phyloP scores from a whole-genome alignment of 1,140 invertebrate genomes.

The Pogonognathellus flavescens region DNA sequence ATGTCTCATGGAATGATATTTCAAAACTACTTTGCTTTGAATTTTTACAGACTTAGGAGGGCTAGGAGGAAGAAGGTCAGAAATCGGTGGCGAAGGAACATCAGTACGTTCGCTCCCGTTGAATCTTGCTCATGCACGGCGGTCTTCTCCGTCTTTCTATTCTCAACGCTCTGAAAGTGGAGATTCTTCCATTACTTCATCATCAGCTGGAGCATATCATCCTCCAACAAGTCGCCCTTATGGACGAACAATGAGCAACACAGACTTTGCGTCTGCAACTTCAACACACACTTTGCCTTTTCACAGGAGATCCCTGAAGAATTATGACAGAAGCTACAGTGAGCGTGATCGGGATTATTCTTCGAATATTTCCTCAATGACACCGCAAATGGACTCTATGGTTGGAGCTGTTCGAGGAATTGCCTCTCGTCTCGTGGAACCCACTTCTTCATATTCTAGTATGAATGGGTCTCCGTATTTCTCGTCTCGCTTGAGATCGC shows the following conservation, averaged over 20 bases:
- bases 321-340: conserved; percentile 40
- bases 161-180: conserved; percentile 50
- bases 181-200: conserved; percentile 18
- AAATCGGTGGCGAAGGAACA: neutral
- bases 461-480: conserved; percentile 14
- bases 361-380: neutral
- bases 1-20: conserved; percentile 9
- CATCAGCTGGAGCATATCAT: conserved; percentile 2
- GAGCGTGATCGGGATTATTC: conserved; percentile 8
- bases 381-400: conserved; percentile 23
- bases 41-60: conserved; percentile 35
- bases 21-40: conserved; percentile 32
- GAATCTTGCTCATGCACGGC: conserved; percentile 20
- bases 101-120: conserved; percentile 56
- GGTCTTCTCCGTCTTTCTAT: conserved; percentile 42
- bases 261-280: conserved; percentile 5
- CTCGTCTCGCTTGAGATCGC: neutral
- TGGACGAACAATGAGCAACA: conserved; percentile 61
- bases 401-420: conserved; percentile 23
- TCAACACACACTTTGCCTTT: conserved; percentile 53
- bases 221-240: conserved; percentile 43
- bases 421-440: conserved; percentile 5
- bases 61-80: conserved; percentile 19
- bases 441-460: neutral
- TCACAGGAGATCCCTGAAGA: conserved; percentile 52